Evolutionary conservation across 2,888 invertebrate genomes (phyloP), one percentile per base, ranked within the genome.

Genomic region (Dryadula phaetusa): DNA sequence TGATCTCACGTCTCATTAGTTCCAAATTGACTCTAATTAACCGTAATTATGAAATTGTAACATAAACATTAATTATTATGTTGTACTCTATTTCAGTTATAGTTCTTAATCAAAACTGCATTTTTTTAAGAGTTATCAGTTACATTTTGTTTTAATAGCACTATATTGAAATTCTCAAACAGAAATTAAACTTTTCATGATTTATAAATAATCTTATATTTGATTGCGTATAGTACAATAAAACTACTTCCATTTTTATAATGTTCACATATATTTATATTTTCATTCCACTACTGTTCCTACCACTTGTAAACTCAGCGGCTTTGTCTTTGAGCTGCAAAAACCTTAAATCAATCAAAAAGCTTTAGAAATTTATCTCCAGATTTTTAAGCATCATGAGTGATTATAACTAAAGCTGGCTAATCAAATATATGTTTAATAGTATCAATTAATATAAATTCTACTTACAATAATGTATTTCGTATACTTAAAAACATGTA

Each of bases 1-100:
- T 56, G 46, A 47, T 56, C 46, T 47, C 64, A 56, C 37, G 32
- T 56, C 46, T 54, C 47, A 64, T 64, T 64, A 64, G 56, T 64
- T 64, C 47, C 56, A 54, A 47, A 47, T 47, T 64, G 58, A 56
- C 47, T 40, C 56, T 56, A 64, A 56, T 64, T 37, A 47, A 28
- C 60, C 8, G 16, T 58, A n/a, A 25, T 44, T 60, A 32, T 28
- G 25, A 14, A 22, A 60, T 18, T 7, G 28, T 56, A 37, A 34
- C 34, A 44, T 22, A 32, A 52, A 46, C 32, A 32, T 32, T 32
- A 56, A 22, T 37, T n/a, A 40, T 37, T 56, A 34, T 0, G 16
- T 34, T 12, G 10, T 6, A 18, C 5, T 14, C 10, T 10, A 20
- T 44, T 34, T 34, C n/a, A 34, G 1, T 22, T 22, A 2, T 47